Conservation (phyloP, 2,888 invertebrate species). For the Amphipyra tragopoginis region DNA sequence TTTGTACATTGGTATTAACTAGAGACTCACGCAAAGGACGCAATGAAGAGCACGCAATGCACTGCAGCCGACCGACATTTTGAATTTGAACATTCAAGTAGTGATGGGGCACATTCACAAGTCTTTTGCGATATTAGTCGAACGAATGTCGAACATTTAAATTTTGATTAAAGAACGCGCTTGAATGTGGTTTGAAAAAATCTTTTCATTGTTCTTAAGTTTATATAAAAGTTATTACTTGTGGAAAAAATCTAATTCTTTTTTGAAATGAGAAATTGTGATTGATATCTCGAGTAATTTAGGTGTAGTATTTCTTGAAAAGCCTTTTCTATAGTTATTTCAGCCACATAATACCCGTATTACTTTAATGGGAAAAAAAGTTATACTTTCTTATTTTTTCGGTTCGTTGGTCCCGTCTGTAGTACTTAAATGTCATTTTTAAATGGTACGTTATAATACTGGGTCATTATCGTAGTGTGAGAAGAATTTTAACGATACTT, state of each 20-base stretch:
- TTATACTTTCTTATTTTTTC: constrained; percentile 22
- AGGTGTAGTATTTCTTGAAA: constrained; percentile 29
- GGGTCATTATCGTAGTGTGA: constrained; percentile 23
- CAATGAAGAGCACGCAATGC: constrained; percentile 59
- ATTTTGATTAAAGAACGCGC: too few relatives aligned
- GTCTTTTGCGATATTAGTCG: too few relatives aligned
- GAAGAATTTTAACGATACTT: constrained; percentile 30
- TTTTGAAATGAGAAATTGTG: constrained; percentile 44
- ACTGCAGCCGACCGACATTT: constrained; percentile 27
- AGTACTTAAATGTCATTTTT: constrained; percentile 41
- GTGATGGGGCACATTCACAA: constrained; percentile 44
- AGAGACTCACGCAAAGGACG: constrained; percentile 67
- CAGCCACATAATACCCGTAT: constrained; percentile 23
- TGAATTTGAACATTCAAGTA: constrained; percentile 37
- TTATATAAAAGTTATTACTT: too few relatives aligned
- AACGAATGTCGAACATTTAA: too few relatives aligned
- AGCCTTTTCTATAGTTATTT: constrained; percentile 43
- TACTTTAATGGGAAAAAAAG: constrained; percentile 31
- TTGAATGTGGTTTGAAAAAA: too few relatives aligned
- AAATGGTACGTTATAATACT: constrained; percentile 28
- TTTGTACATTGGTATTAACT: constrained; percentile 70
- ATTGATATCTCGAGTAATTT: constrained; percentile 52
- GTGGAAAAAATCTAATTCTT: neutral
- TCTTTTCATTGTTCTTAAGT: too few relatives aligned
- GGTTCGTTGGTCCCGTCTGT: constrained; percentile 18